phyloP scores from a whole-genome alignment of 2,888 invertebrate species.

The Blastobasis adustella region DNA sequence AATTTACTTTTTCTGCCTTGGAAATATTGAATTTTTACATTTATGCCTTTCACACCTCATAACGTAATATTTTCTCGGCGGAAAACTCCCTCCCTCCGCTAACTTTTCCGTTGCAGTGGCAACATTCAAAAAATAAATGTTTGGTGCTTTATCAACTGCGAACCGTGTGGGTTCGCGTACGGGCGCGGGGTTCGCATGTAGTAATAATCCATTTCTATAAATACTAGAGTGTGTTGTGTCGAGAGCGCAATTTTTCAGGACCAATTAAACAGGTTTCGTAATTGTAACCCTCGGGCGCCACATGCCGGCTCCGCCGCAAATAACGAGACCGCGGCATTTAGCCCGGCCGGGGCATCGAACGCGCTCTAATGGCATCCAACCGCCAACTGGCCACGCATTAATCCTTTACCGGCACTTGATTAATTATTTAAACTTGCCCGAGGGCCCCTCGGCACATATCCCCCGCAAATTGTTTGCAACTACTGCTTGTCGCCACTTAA shows the following conservation, averaged over 20 bases:
- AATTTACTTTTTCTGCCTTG: slow-evolving; percentile 51
- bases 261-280: slow-evolving; percentile 5
- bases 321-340: slow-evolving; percentile 65
- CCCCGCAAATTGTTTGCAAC: slow-evolving; percentile 57
- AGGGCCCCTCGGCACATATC: slow-evolving; percentile 41
- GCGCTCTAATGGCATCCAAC: slow-evolving; percentile 68
- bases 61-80: slow-evolving; percentile 70
- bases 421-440: slow-evolving; percentile 69
- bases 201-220: too few species aligned
- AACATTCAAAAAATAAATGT: slow-evolving; percentile 70
- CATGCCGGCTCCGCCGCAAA: slow-evolving; percentile 31
- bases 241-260: too few species aligned
- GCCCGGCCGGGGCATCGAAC: slow-evolving; percentile 55
- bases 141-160: slow-evolving; percentile 63
- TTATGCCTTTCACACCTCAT: slow-evolving; percentile 74
- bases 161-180: too few species aligned
- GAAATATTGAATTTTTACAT: slow-evolving; percentile 74
- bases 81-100: slow-evolving; percentile 47
- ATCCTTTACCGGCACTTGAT: slow-evolving; percentile 71
- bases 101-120: slow-evolving; percentile 64
- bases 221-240: too few species aligned
- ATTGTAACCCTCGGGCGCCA: slow-evolving; percentile 28
- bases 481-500: slow-evolving; percentile 17
- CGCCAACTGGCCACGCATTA: slow-evolving; percentile 72
- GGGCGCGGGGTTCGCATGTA: too few species aligned